Evolutionary conservation across 92 coral and sea anemone genomes (phyloP).

Genomic region (Epizoanthus scotinus): DNA sequence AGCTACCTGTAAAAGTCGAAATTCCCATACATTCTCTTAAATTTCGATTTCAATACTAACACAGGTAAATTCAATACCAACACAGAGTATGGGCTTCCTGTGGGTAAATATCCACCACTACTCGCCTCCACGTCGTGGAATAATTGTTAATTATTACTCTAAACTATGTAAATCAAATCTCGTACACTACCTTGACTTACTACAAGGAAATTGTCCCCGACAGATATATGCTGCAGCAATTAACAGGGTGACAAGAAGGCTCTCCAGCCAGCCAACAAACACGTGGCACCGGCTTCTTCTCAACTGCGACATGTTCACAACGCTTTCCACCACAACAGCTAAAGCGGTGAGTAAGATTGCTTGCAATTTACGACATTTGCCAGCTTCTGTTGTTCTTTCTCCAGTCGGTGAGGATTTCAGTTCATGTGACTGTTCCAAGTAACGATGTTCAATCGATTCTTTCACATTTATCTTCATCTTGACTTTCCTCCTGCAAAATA

Average conservation of each 20-base stretch:
- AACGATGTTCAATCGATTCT: not conserved
- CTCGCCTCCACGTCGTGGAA: too few species aligned
- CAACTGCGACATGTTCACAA: slow-evolving; percentile 16
- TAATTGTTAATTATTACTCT: too few species aligned
- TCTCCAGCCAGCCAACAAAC: slow-evolving; percentile 50
- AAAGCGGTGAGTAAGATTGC: slow-evolving; percentile 3
- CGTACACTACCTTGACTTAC: slow-evolving; percentile 6
- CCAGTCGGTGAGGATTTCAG: not conserved
- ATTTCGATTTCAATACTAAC: too few species aligned
- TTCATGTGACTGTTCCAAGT: not conserved
- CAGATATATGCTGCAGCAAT: not conserved
- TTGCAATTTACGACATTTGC: slow-evolving; percentile 1
- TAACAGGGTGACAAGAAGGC: slow-evolving; percentile 11
- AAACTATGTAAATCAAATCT: too few species aligned
- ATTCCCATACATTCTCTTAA: too few species aligned
- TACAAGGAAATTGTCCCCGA: not conserved
- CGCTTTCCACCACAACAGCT: slow-evolving; percentile 10
- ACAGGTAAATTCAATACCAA: too few species aligned
- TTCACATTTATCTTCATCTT: not conserved
- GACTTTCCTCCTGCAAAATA: not conserved
- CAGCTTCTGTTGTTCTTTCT: not conserved
- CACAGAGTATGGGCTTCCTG: too few species aligned
- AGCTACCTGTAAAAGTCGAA: too few species aligned
- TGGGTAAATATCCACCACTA: too few species aligned
- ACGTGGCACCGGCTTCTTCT: slow-evolving; percentile 40